Evolutionary conservation across 2,888 invertebrate genomes (phyloP), one percentile per base, ranked within the genome.

Genomic region (Panopea generosa): DNA sequence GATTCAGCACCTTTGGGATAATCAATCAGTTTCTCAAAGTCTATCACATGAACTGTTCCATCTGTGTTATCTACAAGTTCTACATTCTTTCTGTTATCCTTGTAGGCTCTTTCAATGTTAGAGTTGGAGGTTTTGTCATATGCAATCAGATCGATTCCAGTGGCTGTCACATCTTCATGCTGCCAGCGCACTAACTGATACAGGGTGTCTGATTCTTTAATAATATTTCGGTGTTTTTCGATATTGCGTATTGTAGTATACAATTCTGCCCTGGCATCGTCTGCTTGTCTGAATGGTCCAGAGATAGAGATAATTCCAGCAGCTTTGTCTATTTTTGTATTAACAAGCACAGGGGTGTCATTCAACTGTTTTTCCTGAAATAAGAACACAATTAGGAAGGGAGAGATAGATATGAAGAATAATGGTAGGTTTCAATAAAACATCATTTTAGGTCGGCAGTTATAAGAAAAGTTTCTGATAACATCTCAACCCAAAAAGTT

Each of bases 31-130:
- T 40, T 24, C 33, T 45, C 26, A 56, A 75, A 75, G 47, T 77
- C 75, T 18, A 82, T 68, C 11, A 77, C 70, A 43, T 69, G 63
- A 0, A 55, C 29, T 7, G 22, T n/a, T 20, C 53, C 56, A 1
- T 52, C 69, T 9, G 66, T 61, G 24, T 53, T 47, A 20, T 77
- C 71, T 2, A 18, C 7, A 7, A 82, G 72, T 53, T 45, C 62
- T 18, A 72, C 61, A 0, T 52, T 18, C 0, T 43, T 20, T 20
- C 75, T 14, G 38, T 67, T 75, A 2, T 59, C 57, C 29, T 67
- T 76, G 33, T 71, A 79, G 1, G 83, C 82, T n/a, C 62, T 70
- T 33, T 82, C 84, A 0, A 84, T 73, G 9, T 43, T 50, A 33
- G 71, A 71, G 47, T 82, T 84, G 24, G 67, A n/a, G 2, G 22